Percentiles rank a stretch among this genome's conserved stretches.
These are phyloP conservation scores for Arenaria interpres DNA, from an alignment of 2,113 vertebrate genomes.

Conservation along the genomic window DNA sequence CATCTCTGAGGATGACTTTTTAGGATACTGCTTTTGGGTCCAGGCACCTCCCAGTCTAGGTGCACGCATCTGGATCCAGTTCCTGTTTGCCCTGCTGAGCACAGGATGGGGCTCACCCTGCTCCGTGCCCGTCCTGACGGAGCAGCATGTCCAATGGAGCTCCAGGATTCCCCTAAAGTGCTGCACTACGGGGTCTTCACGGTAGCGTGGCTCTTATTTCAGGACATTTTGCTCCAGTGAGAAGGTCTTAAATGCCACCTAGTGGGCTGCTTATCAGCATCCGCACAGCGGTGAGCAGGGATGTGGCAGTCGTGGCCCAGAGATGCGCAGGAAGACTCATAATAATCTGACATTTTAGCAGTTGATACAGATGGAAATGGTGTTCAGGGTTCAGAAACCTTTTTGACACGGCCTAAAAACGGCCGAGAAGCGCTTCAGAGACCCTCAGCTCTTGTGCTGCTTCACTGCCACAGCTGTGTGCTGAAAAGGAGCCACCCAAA, in stretches of 20 bases:
- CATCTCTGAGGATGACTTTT: background rate
- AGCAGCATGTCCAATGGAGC: background rate
- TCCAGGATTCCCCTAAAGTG: background rate
- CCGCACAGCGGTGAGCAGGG: background rate
- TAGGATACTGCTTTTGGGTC: background rate
- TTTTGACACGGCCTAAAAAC: background rate
- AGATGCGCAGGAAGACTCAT: accelerated
- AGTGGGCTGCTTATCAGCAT: conserved; percentile 41
- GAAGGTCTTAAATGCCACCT: conserved; percentile 53
- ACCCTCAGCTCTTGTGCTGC: background rate
- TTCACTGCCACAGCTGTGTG: background rate
- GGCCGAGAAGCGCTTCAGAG: background rate
- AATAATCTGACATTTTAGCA: background rate
- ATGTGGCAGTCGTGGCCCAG: background rate
- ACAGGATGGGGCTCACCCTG: background rate
- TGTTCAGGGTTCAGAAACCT: background rate
- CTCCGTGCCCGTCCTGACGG: background rate
- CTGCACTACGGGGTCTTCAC: accelerated
- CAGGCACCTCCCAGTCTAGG: background rate
- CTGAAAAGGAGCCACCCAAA: background rate
- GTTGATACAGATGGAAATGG: background rate
- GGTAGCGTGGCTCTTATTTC: accelerated
- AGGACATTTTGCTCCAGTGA: background rate
- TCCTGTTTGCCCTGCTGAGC: background rate
- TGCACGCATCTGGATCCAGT: background rate